Evolutionary conservation across 2,888 invertebrate species (phyloP), one percentile per base, ranked within the genome.

Genomic region (Phlogophora meticulosa): DNA sequence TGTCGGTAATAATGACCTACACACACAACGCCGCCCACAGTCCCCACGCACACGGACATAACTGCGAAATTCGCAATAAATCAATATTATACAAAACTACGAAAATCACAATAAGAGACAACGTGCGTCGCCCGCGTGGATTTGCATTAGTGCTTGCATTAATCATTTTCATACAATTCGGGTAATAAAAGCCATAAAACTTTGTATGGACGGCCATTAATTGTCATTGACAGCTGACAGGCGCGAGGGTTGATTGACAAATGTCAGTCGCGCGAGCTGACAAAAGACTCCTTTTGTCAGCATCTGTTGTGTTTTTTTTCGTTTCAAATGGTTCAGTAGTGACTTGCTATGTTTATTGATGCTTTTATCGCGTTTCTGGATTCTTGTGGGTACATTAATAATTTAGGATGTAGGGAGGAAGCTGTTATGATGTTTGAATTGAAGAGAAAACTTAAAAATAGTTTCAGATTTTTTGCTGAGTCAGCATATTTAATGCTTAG

Each of bases 61-160:
- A 87, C 87, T 88, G 87, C 88, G 80, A 87, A 88, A 87, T 84
- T 87, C 80, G 85, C 84, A 89, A 94, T 94, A 94, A 94, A 94
- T 94, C 94, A 94, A 93, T 93, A 92, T 90, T 85, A 90, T 90
- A 91, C 88, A 92, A 92, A 91, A 92, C 90, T 90, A 90, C 83
- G 84, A 82, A 78, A 88, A 87, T 85, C 79, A 91, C 92, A 93
- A 91, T 88, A 84, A 72, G 82, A 77, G 78, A 60, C 83, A 86
- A 82, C 93, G 94, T 95, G 94, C 91, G 88, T 81, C 82, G 85
- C 79, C 85, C 85, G 87, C 81, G 85, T 85, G 91, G 94, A 95
- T 95, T 95, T 95, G 95, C 95, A 95, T 95, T 95, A 95, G 94
- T 89, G 91, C 91, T 93, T 94, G 87, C 95, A 95, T 95, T 95